These are phyloP conservation scores for Oscheius sp. DNA, from an alignment of 1,140 invertebrate genomes.

Conservation along the genomic window DNA sequence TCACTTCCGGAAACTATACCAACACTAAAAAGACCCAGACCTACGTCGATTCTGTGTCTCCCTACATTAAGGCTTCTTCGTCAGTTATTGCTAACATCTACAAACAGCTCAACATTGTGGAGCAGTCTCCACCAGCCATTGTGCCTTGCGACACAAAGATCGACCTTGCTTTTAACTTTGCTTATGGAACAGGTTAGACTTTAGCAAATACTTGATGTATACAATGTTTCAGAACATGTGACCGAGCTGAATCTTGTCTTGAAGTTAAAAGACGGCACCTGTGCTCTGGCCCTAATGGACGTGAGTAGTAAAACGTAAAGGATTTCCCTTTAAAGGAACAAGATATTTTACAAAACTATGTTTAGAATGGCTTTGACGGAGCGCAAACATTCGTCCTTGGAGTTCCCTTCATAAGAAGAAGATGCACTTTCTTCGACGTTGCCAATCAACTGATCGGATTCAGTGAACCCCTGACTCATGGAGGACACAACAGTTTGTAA, in stretches of 20 bases:
- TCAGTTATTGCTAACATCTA: not conserved
- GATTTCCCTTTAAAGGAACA: no score
- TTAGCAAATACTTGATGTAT: not conserved
- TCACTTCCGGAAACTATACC: not conserved
- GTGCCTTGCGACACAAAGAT: slow-evolving; percentile 8
- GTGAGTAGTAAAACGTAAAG: no score
- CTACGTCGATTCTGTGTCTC: slow-evolving; percentile 2
- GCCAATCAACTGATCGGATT: not conserved
- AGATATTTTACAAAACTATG: no score
- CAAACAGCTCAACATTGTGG: not conserved
- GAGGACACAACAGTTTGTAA: no score
- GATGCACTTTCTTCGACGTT: slow-evolving; percentile 10
- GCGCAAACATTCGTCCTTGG: not conserved
- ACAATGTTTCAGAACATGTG: not conserved
- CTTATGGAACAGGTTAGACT: not conserved
- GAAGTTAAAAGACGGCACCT: not conserved
- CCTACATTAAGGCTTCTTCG: not conserved
- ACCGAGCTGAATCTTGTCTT: not conserved
- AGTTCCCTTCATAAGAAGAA: not conserved
- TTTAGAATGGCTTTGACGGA: no score
- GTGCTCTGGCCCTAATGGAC: not conserved
- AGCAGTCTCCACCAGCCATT: not conserved
- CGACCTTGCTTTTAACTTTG: not conserved
- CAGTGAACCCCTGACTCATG: not conserved
- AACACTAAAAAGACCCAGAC: not conserved